phyloP scores from a whole-genome alignment of 2,888 invertebrate genomes.

The Fragum fragum region DNA sequence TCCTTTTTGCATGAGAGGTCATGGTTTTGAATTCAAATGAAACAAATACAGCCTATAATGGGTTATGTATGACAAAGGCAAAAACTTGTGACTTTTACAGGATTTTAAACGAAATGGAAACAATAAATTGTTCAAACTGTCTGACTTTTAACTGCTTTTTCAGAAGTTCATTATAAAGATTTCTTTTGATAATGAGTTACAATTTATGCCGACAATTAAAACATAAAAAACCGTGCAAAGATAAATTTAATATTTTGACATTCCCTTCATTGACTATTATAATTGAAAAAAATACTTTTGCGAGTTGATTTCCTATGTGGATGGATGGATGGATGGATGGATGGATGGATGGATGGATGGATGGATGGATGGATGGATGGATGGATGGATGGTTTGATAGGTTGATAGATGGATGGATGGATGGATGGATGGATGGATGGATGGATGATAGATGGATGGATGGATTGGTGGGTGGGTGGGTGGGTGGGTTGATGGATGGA shows the following conservation, averaged over 20 bases:
- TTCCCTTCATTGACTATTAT: too few species aligned
- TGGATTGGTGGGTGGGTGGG: too few species aligned
- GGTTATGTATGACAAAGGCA: slow-evolving; percentile 9
- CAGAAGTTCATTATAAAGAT: not conserved
- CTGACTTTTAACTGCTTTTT: slow-evolving; percentile 8
- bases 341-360: too few species aligned
- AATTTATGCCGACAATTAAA: not conserved
- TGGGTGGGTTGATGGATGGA: too few species aligned
- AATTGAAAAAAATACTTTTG: too few species aligned
- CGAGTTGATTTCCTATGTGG: too few species aligned
- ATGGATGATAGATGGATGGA: too few species aligned
- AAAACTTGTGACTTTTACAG: slow-evolving; percentile 26
- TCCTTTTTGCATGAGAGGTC: not conserved
- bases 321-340: too few species aligned
- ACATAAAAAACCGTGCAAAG: slow-evolving; percentile 28
- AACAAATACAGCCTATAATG: not conserved
- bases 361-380: too few species aligned
- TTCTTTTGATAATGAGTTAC: slow-evolving; percentile 13
- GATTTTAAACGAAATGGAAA: slow-evolving; percentile 29
- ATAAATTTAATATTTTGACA: slow-evolving; percentile 28
- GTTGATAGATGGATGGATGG: too few species aligned
- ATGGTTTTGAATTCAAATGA: slow-evolving; percentile 16
- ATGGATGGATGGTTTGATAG: too few species aligned
- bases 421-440: too few species aligned
- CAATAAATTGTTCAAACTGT: slow-evolving; percentile 9